Evolutionary conservation across 2,797 vertebrate species (phyloP).

Genomic region (Streptopelia turtur): DNA sequence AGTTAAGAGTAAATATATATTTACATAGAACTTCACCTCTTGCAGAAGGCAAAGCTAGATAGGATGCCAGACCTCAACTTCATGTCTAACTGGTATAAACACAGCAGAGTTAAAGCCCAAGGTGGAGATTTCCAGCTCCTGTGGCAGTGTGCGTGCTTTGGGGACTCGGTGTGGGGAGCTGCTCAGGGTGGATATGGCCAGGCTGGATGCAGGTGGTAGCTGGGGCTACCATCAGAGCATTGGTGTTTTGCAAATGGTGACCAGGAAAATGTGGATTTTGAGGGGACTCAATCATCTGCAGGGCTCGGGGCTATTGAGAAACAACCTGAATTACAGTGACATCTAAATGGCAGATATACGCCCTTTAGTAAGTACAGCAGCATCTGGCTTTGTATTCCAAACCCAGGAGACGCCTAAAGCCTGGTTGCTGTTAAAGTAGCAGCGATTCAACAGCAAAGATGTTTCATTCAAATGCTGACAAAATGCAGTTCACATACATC

Average conservation of each 20-base stretch:
- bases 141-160: neutral
- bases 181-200: neutral
- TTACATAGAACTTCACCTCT: neutral
- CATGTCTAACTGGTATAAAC: neutral
- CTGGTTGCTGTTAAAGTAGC: neutral
- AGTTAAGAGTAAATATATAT: neutral
- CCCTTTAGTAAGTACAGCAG: neutral
- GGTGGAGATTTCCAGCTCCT: neutral
- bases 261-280: neutral
- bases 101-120: neutral
- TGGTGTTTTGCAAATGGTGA: neutral
- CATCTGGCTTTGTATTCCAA: neutral
- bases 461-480: neutral
- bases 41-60: neutral
- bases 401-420: neutral
- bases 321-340: neutral
- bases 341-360: accelerated
- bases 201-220: neutral
- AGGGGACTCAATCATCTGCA: neutral
- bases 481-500: neutral
- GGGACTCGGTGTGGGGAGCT: neutral
- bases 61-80: neutral
- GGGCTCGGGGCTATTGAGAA: neutral
- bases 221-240: neutral
- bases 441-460: neutral